Evolutionary conservation across 2,113 vertebrate species (phyloP).

Genomic region (Amphilophus citrinellus): DNA sequence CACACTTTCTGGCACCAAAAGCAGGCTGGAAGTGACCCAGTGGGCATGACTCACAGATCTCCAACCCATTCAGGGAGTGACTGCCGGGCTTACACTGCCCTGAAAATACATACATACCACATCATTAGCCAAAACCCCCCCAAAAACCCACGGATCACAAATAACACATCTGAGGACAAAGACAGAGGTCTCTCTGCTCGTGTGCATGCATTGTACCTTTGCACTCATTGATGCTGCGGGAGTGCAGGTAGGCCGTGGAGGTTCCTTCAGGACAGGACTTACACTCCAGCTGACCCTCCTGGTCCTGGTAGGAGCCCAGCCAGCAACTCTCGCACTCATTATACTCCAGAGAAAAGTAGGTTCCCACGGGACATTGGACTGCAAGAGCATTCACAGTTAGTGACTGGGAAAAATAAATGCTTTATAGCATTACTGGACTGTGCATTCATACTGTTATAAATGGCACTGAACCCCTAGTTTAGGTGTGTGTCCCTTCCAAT

Average conservation of each 20-base stretch:
- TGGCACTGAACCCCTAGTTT: neutral
- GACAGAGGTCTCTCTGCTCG: neutral
- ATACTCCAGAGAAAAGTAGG: conserved; percentile 91
- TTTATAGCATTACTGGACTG: neutral
- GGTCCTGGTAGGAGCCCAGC: conserved; percentile 93
- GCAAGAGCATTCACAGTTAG: conserved; percentile 31
- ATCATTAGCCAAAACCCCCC: neutral
- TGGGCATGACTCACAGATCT: conserved; percentile 96
- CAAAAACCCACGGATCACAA: neutral
- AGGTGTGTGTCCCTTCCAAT: neutral
- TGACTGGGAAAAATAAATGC: neutral
- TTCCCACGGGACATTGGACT: conserved; percentile 97
- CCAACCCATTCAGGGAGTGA: conserved; percentile 91
- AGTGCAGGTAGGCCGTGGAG: conserved; percentile 94
- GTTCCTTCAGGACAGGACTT: conserved; percentile 89
- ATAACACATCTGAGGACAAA: neutral
- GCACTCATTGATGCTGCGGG: conserved; percentile 89
- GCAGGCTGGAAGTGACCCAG: conserved; percentile 90
- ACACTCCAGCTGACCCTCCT: conserved; percentile 94
- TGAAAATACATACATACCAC: conserved; percentile 60
- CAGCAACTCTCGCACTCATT: conserved; percentile 93
- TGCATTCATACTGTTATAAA: neutral
- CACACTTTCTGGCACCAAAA: conserved; percentile 87
- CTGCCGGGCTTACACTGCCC: conserved; percentile 95
- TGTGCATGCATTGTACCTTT: conserved; percentile 82